phyloP scores from a whole-genome alignment of 2,113 vertebrate species.

The Leptodactylus fuscus region DNA sequence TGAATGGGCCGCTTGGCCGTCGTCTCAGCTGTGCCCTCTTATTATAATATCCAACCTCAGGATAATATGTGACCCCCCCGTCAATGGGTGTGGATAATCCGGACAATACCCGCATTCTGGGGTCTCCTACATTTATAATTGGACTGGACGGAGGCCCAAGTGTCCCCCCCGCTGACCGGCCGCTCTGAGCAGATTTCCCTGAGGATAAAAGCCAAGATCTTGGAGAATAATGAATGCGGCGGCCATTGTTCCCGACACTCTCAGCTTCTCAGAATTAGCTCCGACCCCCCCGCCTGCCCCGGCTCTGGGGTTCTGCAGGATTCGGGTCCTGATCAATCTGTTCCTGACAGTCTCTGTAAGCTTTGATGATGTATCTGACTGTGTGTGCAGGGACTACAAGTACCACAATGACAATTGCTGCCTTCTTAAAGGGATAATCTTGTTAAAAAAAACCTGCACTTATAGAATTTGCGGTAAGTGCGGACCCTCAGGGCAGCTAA shows the following conservation, averaged over 20 bases:
- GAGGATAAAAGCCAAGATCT: conserved; percentile 16
- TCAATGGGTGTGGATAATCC: neutral
- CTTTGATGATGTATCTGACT: neutral
- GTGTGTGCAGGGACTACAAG: neutral
- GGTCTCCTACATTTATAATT: conserved; percentile 16
- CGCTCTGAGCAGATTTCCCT: conserved; percentile 7
- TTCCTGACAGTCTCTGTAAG: neutral
- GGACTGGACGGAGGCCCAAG: conserved; percentile 26
- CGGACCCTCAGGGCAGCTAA: no score
- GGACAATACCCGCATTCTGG: neutral
- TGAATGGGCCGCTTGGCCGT: neutral
- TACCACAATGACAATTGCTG: no score
- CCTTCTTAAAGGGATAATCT: no score
- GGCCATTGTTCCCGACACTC: conserved; percentile 14
- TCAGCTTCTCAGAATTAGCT: conserved; percentile 27
- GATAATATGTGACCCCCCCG: neutral
- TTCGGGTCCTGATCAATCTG: neutral
- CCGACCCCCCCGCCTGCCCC: neutral
- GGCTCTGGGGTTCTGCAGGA: no score
- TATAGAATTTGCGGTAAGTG: no score
- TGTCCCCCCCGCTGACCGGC: conserved; percentile 16
- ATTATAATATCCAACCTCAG: neutral
- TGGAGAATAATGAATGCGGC: conserved; percentile 19
- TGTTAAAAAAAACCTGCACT: no score
- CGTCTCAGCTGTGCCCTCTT: conserved; percentile 20